phyloP scores from a whole-genome alignment of 2,888 invertebrate genomes.

The Archips xylosteana region DNA sequence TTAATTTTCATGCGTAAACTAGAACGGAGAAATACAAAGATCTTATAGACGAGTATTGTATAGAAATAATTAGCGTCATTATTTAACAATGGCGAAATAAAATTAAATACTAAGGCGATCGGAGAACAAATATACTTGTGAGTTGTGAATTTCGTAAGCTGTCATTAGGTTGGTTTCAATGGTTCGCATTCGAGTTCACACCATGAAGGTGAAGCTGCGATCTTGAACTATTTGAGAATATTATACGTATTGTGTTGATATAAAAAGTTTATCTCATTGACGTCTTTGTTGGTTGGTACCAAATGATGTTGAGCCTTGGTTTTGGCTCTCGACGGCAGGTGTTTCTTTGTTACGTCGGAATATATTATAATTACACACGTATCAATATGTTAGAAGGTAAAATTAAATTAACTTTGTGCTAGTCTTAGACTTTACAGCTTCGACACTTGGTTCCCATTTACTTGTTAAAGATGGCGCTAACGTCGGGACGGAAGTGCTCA shows the following conservation, averaged over 20 bases:
- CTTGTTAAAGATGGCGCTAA: neutral
- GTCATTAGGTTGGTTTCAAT: slow-evolving; percentile 45
- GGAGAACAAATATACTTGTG: slow-evolving; percentile 30
- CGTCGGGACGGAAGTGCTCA: neutral
- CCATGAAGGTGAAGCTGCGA: slow-evolving; percentile 52
- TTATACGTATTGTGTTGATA: slow-evolving; percentile 33
- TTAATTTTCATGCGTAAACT: slow-evolving; percentile 27
- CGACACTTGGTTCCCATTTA: neutral
- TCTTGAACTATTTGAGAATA: slow-evolving; percentile 57
- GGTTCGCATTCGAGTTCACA: slow-evolving; percentile 45
- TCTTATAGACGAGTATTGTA: slow-evolving; percentile 16
- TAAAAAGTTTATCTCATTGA: slow-evolving; percentile 41
- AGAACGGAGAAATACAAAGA: slow-evolving; percentile 25
- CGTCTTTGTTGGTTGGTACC: slow-evolving; percentile 32
- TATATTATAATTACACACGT: slow-evolving; percentile 9
- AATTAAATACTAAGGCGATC: slow-evolving; percentile 31
- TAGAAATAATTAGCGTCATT: slow-evolving; percentile 33
- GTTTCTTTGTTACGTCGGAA: slow-evolving; percentile 24
- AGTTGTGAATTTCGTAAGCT: slow-evolving; percentile 46
- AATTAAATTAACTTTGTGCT: neutral
- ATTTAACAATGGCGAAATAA: slow-evolving; percentile 38
- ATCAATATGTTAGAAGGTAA: neutral
- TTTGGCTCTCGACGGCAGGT: slow-evolving; percentile 17
- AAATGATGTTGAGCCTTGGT: slow-evolving; percentile 31
- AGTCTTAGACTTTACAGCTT: neutral